Percentiles rank a stretch among this genome's conserved stretches.
Evolutionary conservation across 2,113 vertebrate genomes (phyloP).

Genomic region (Cathartes aura): DNA sequence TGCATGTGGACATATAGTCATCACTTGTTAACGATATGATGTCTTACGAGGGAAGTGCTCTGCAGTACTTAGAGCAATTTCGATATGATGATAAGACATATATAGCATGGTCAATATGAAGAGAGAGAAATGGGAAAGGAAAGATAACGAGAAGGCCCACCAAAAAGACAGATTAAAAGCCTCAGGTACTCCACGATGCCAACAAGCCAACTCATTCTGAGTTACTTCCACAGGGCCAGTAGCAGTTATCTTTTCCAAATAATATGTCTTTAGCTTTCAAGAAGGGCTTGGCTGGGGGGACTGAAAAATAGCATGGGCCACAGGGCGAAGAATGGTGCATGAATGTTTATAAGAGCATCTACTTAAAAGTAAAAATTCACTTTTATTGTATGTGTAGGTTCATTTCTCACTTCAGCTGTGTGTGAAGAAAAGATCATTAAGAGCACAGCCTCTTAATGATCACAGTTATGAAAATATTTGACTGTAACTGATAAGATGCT

Average conservation of each 20-base stretch:
- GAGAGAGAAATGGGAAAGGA: background rate
- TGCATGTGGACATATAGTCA: background rate
- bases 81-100: background rate
- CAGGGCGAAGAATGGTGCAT: background rate
- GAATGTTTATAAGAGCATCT: background rate
- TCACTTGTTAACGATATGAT: background rate
- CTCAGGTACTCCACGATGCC: background rate
- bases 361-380: background rate
- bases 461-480: background rate
- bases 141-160: background rate
- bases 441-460: background rate
- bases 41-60: background rate
- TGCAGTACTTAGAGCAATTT: background rate
- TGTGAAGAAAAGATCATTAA: background rate
- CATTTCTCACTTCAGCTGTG: background rate
- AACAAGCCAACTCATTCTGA: background rate
- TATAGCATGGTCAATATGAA: background rate
- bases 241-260: background rate
- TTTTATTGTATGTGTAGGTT: background rate
- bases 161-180: background rate
- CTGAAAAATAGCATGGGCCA: background rate
- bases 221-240: background rate
- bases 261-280: background rate
- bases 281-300: background rate
- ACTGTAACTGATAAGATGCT: background rate